Conservation (phyloP, 2,797 vertebrate species). For the Molothrus aeneus region DNA sequence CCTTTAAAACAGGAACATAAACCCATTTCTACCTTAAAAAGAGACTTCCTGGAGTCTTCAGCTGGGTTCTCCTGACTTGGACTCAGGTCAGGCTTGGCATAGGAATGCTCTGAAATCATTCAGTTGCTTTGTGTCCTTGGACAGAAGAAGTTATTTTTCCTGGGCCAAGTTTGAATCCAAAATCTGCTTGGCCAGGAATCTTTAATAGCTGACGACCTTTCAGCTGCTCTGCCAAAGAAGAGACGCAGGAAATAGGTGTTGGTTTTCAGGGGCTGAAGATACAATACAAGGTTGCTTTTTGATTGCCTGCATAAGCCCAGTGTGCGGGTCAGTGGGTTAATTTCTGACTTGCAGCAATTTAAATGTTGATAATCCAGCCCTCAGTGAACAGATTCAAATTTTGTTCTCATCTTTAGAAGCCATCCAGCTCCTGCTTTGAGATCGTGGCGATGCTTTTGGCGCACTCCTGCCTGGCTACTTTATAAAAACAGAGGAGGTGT, state of each 20-base stretch:
- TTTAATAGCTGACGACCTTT: neutral
- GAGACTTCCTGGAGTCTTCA: neutral
- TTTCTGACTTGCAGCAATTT: neutral
- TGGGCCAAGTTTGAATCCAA: neutral
- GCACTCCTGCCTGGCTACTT: neutral
- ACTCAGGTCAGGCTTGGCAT: neutral
- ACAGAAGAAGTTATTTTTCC: neutral
- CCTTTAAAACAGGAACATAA: neutral
- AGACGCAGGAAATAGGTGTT: neutral
- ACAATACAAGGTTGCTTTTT: neutral
- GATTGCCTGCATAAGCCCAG: neutral
- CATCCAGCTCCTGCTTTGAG: neutral
- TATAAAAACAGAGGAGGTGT: neutral
- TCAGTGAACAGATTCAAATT: neutral
- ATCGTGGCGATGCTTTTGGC: neutral
- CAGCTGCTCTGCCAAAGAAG: neutral
- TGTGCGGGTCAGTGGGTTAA: neutral
- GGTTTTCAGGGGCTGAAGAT: neutral
- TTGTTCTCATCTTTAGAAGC: neutral
- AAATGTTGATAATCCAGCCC: neutral
- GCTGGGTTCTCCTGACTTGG: neutral
- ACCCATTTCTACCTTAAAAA: neutral
- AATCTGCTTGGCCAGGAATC: neutral
- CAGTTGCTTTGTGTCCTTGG: conserved; percentile 5
- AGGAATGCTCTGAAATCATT: neutral